Conservation (phyloP, 2,888 invertebrate species). For the Megamerina dolium region DNA sequence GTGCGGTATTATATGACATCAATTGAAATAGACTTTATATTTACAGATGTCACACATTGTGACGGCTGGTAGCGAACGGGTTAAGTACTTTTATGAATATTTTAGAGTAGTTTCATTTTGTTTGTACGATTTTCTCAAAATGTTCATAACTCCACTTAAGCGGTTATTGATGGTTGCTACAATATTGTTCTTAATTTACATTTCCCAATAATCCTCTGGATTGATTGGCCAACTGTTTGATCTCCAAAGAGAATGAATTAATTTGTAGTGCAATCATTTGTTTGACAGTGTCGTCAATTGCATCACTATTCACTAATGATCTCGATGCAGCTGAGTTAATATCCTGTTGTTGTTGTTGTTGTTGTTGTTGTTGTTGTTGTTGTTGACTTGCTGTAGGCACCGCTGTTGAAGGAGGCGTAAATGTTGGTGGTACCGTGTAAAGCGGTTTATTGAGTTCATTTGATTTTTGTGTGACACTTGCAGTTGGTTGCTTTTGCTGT, state of each 20-base stretch:
- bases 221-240: slow-evolving; percentile 57
- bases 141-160: too few species aligned
- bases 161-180: not conserved
- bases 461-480: slow-evolving; percentile 2
- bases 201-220: slow-evolving; percentile 49
- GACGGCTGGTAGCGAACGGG: too few species aligned
- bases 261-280: slow-evolving; percentile 62
- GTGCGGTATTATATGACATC: too few species aligned
- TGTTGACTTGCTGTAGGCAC: slow-evolving; percentile 8
- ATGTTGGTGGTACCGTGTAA: slow-evolving; percentile 39
- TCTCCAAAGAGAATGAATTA: slow-evolving; percentile 59
- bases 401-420: slow-evolving; percentile 26
- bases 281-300: slow-evolving; percentile 50
- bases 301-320: slow-evolving; percentile 21
- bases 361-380: slow-evolving; percentile 1
- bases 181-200: slow-evolving; percentile 20
- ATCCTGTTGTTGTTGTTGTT: slow-evolving; percentile 4
- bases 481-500: slow-evolving; percentile 1
- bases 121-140: not conserved
- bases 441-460: slow-evolving; percentile 30
- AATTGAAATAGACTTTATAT: not conserved
- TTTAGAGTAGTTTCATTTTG: too few species aligned
- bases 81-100: too few species aligned
- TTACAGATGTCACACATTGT: too few species aligned
- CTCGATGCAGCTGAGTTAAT: slow-evolving; percentile 9